Percentiles rank a stretch among this genome's conserved stretches.
Conservation (phyloP, 2,797 vertebrate species). For the Leptoclinus maculatus region DNA sequence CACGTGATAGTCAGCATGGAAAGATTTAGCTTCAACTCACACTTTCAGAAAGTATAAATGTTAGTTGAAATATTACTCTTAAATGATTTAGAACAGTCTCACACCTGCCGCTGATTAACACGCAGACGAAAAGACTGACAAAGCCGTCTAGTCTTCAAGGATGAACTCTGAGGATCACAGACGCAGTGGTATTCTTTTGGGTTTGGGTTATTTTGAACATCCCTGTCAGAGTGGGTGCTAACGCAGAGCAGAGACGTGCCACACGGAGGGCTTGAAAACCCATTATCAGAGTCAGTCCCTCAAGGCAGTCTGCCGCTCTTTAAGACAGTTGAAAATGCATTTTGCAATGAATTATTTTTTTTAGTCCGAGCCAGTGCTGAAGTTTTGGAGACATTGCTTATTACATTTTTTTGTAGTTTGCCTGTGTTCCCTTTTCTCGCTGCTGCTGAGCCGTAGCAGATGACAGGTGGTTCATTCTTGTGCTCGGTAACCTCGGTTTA, state of each 20-base stretch:
- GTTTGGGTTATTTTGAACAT: constrained; percentile 64
- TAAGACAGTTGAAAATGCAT: constrained; percentile 68
- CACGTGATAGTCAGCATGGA: neutral
- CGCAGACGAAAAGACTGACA: constrained; percentile 49
- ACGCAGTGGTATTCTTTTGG: constrained; percentile 37
- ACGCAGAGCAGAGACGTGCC: constrained; percentile 52
- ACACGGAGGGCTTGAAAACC: constrained; percentile 61
- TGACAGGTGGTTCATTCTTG: constrained; percentile 47
- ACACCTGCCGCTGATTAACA: constrained; percentile 50
- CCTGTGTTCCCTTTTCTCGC: constrained; percentile 17
- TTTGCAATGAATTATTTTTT: constrained; percentile 64
- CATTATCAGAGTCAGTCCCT: constrained; percentile 69
- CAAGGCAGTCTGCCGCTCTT: constrained; percentile 60
- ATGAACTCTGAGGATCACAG: constrained; percentile 49
- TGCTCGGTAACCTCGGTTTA: constrained; percentile 35
- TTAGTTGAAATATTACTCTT: constrained; percentile 22
- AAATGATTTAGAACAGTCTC: constrained; percentile 30
- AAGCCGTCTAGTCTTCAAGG: constrained; percentile 52
- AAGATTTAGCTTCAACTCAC: constrained; percentile 10
- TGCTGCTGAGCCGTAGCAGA: constrained; percentile 27
- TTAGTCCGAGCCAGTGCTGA: constrained; percentile 23
- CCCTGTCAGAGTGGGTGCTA: constrained; percentile 65
- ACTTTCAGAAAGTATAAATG: constrained; percentile 31
- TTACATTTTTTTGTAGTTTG: constrained; percentile 23
- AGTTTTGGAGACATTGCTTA: constrained; percentile 41